Conservation (phyloP, 2,113 vertebrate species). For the Orthonyx spaldingii region DNA sequence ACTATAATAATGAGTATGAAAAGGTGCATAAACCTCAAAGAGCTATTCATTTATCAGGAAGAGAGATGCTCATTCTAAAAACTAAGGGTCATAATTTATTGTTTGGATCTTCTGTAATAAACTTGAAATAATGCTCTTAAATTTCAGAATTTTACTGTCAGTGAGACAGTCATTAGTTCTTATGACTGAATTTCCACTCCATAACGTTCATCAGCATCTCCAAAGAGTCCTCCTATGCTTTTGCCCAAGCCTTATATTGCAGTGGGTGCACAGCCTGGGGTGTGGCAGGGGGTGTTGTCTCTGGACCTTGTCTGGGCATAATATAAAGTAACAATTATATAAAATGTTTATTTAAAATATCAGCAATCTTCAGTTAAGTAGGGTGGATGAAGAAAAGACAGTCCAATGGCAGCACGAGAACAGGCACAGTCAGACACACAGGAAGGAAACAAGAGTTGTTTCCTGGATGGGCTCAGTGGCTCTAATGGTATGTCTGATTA, state of each 20-base stretch:
- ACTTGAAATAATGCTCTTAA: conserved; percentile 66
- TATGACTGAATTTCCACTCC: conserved; percentile 53
- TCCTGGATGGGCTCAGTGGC: background rate
- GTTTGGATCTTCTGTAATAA: conserved; percentile 62
- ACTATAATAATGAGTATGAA: conserved; percentile 39
- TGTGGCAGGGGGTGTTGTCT: background rate
- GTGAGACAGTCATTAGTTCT: conserved; percentile 66
- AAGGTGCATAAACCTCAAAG: conserved; percentile 67
- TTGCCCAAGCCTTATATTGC: background rate
- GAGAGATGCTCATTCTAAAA: conserved; percentile 46
- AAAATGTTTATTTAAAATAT: background rate
- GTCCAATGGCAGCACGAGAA: background rate
- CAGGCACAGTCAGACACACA: background rate
- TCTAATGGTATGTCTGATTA: background rate
- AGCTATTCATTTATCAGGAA: conserved; percentile 61
- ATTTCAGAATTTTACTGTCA: conserved; percentile 65
- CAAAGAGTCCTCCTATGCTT: background rate
- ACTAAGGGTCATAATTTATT: conserved; percentile 51
- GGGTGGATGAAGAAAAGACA: background rate
- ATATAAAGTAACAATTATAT: background rate
- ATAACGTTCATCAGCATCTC: conserved; percentile 50
- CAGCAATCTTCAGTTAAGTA: background rate
- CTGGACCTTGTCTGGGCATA: background rate
- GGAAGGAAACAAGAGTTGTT: background rate
- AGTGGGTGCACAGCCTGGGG: background rate